phyloP scores from a whole-genome alignment of 2,113 vertebrate species.

The Apus apus region DNA sequence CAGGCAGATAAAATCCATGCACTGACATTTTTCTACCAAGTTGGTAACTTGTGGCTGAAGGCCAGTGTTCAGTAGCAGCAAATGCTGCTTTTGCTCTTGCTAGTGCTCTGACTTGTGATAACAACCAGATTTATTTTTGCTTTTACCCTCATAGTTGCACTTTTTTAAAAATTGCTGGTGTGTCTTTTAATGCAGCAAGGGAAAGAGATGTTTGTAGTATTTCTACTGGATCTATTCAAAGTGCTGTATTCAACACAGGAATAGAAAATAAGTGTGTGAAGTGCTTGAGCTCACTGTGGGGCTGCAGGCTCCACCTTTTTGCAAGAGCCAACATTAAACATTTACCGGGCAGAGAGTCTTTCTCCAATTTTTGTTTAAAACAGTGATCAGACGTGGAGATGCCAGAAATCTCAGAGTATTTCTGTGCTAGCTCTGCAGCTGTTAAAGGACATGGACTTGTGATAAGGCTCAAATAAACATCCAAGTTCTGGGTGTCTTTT shows the following conservation, averaged over 20 bases:
- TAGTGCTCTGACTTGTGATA: background rate
- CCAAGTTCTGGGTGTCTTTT: background rate
- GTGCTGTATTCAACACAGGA: background rate
- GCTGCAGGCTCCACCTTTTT: background rate
- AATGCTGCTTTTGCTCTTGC: background rate
- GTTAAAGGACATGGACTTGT: conserved; percentile 34
- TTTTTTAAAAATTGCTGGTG: background rate
- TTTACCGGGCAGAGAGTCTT: background rate
- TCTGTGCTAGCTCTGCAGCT: conserved; percentile 48
- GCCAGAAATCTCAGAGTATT: conserved; percentile 41
- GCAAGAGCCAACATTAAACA: conserved; percentile 20
- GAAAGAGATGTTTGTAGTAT: background rate
- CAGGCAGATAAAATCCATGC: background rate
- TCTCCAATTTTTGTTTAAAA: conserved; percentile 1
- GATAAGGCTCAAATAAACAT: conserved; percentile 47
- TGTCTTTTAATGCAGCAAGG: background rate
- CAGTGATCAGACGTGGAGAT: conserved; percentile 31
- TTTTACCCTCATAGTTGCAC: background rate
- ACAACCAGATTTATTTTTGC: background rate
- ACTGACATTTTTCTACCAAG: background rate
- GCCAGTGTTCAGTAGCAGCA: background rate
- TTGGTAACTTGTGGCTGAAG: background rate
- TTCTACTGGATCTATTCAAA: background rate
- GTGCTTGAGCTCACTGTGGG: background rate
- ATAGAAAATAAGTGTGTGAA: background rate